Evolutionary conservation across 2,888 invertebrate species (phyloP), one percentile per base, ranked within the genome.

Genomic region (Eristalis arbustorum): DNA sequence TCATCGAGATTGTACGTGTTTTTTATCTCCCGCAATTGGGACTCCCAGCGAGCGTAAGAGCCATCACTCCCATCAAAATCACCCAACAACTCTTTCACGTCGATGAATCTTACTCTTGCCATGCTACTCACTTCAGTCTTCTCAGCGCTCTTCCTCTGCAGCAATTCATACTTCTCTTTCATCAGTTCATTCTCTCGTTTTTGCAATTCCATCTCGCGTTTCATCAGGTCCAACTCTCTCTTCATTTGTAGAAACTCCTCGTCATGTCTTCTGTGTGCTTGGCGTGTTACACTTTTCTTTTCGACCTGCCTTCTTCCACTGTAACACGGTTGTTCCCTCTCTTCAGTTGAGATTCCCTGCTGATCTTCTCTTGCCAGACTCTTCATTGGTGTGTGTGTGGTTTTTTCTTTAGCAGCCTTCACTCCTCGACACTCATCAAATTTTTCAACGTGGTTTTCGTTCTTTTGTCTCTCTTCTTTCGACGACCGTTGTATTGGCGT

Each of bases 121-220:
- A 1, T 4, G 25, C 23, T 11, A 11, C 61, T 61, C 13, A 25
- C 61, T 6, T 61, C 3, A 61, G 13, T 61, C 40, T 63, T 37
- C 37, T 75, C 67, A 11, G 66, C 75, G 25, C 68, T 67, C 49
- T 37, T 67, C 49, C 22, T 67, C 40, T 40, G 40, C 37, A 40
- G 40, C 42, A 67, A 42, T 11, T 40, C 28, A 22, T 42, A 25
- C n/a, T 67, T 28, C 11, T 67, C 28, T 37, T 25, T 67, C 6
- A 67, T 11, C 66, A 28, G 23, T 23, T 67, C 66, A 25, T 67
- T 67, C 42, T 67, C 67, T 42, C 28, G 11, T 40, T 67, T 42
- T n/a, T 57, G 22, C n/a, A n/a, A n/a, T n/a, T n/a, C n/a, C n/a
- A n/a, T n/a, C n/a, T n/a, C 57, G 3, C 57, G 22, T 22, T 57